Base-by-base conservation (phyloP, 2,888 invertebrate species). In the Aplocera efformata region DNA sequence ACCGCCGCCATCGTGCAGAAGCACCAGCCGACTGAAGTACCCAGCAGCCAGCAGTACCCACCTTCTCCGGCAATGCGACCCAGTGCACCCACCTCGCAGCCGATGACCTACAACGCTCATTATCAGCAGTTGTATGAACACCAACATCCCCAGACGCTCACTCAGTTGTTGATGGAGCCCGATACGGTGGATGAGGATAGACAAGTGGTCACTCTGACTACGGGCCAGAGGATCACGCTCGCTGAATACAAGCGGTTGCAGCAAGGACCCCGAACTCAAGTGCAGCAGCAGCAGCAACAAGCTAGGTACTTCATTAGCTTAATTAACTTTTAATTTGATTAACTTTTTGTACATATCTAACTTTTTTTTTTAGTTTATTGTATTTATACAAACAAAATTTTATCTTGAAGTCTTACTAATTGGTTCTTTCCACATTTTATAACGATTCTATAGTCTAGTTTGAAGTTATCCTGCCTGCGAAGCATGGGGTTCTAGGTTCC, bases 1-100 rank as follows among this genome's bases (percentile, higher is more conserved):
- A 84, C 88, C 6, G 89, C 89, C 2, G 89, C 89, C 1, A 86
- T 89, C 48, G 69, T 89, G 8, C 78, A 77, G 26, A 88, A 86
- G 46, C 76, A 77, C 11, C 52, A 43, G 48, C 68, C 77, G 0
- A 3, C 40, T 22, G 72, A 77, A 1, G 70, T 52, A 10, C 82
- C 83, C 6, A 65, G 55, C 29, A 55, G 2, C 66, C 79, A 73
- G 39, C 80, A 79, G 37, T 81, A 77, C 42, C 63, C 76, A 0
- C 67, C 72, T 5, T 68, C 79, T 25, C 73, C 79, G 1, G 34
- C 60, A 3, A 48, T 78, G 40, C 64, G 80, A 22, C 76, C 66
- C 29, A 63, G 56, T 30, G 44, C 68, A 1, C 50, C 58, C 3
- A 51, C 53, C 4, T 58, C 50, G 30, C 79, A 67, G 43, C 80